Base-by-base conservation (phyloP, 2,888 invertebrate genomes). In the Meloe dianella region DNA sequence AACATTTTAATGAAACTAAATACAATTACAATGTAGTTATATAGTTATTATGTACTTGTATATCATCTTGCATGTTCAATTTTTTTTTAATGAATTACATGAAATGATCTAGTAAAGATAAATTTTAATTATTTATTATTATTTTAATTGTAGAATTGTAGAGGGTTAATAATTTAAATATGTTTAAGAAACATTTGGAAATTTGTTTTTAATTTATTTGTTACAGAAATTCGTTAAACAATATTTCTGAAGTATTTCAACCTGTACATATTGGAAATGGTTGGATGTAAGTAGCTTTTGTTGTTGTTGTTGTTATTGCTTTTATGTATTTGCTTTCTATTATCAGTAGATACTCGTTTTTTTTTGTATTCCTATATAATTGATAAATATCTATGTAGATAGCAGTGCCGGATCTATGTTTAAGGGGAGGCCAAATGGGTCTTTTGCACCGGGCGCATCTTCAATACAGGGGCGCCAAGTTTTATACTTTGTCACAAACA, bases 201-300 rank as follows among this genome's bases (percentile, higher is more conserved):
- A 22, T 29, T 60, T 61, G 30, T 22, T 35, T 60, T 60, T 12
- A 29, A 32, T 60, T 63, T 69, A 70, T 74, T 76, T 78, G 78
- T 86, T 86, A 67, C 84, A 87, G 87, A 82, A 85, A 84, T 77
- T 84, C 84, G 79, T 84, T 84, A 77, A 81, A 80, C 79, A 84
- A 84, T 79, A 84, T 85, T 81, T 84, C 85, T 74, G 86, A 86
- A 74, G 83, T 85, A 70, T 84, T 86, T 12, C 51, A 22, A 71
- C 78, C 80, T 56, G 85, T 84, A 81, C 86, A 84, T 79, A 82
- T 86, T 78, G 85, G 85, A 80, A 86, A 85, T 79, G 86, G 86
- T 79, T 87, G 87, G 86, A 86, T 86, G 87, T 87, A 83, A 87
- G 87, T 86, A 77, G 56, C 67, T 66, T 58, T 70, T 57, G 56